Base-by-base conservation (phyloP, 2,113 vertebrate genomes). In the Cyprinodon tularosa region DNA sequence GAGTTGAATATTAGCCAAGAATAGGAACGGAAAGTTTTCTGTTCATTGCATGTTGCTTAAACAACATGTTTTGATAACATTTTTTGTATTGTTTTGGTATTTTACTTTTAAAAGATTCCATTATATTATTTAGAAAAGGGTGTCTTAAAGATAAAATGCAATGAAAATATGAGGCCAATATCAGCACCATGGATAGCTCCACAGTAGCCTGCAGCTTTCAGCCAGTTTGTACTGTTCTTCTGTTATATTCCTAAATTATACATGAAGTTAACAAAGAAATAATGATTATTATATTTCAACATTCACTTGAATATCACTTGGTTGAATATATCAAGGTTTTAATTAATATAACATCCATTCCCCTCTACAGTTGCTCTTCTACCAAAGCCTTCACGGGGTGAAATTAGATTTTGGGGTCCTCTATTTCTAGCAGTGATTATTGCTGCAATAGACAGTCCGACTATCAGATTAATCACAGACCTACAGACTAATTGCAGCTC, bases 171-270 rank as follows among this genome's bases (percentile, higher is more conserved):
- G 2, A 63, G 4, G 40, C 22, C 65, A 29, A 61, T 14, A 63
- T 69, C 74, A 76, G 74, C 45, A 76, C 74, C 66, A 76, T 29
- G 47, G 74, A 76, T 60, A 76, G 74, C 74, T 53, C 39, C 47
- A 50, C 59, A 3, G 4, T 3, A 7, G 22, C 1, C 42, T 3
- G 3, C 0, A 11, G 15, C 5, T 57, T n/a, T 6, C 29, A 29
- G 29, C 29, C 29, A 29, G 29, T 29, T 7, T n/a, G 50, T 7
- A 57, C 10, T 20, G 17, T 57, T 57, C 17, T 57, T 57, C 50
- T 4, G 9, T 50, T 15, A 7, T 3, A 57, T n/a, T 20, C 17
- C 17, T n/a, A 10, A 57, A 0, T 57, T 14, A n/a, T 57, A n/a
- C 50, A n/a, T 6, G 8, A 15, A 3, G 42, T 4, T 14, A 53